phyloP scores from a whole-genome alignment of 2,113 vertebrate species.

The Laterallus jamaicensis region DNA sequence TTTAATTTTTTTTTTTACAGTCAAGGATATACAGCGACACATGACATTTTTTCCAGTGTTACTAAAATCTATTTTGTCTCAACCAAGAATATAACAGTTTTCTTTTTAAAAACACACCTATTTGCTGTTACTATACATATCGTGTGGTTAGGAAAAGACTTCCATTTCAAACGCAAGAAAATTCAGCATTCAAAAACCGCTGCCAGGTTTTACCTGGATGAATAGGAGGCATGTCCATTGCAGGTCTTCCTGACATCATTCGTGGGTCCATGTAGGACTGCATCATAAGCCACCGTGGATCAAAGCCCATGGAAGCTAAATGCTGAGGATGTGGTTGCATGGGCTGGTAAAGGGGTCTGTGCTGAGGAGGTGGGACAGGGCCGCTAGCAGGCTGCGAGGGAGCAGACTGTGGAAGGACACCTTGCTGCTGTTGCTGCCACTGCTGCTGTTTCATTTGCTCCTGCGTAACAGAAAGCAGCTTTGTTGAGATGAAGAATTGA shows the following conservation, averaged over 20 bases:
- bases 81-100: neutral
- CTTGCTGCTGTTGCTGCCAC: conserved; percentile 86
- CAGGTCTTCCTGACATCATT: conserved; percentile 92
- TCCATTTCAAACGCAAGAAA: neutral
- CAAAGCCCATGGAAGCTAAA: conserved; percentile 95
- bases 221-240: conserved; percentile 91
- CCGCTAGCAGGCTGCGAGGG: conserved; percentile 86
- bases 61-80: neutral
- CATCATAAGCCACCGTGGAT: conserved; percentile 99
- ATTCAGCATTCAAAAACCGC: neutral
- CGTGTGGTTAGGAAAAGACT: neutral
- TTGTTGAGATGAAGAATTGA: neutral
- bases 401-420: conserved; percentile 81
- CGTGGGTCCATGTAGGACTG: conserved; percentile 98
- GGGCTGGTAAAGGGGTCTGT: conserved; percentile 92
- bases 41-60: neutral
- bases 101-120: neutral
- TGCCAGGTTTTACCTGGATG: conserved; percentile 80
- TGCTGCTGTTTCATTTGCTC: conserved; percentile 94
- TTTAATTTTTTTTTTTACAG: too few relatives aligned
- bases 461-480: conserved; percentile 62
- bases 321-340: conserved; percentile 94
- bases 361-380: conserved; percentile 86
- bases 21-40: neutral
- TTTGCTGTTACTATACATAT: neutral